Percentiles rank a stretch among this genome's conserved stretches.
These are phyloP conservation scores for Stenopsyche tienmushanensis DNA, from an alignment of 1,140 invertebrate species.

Conservation along the genomic window DNA sequence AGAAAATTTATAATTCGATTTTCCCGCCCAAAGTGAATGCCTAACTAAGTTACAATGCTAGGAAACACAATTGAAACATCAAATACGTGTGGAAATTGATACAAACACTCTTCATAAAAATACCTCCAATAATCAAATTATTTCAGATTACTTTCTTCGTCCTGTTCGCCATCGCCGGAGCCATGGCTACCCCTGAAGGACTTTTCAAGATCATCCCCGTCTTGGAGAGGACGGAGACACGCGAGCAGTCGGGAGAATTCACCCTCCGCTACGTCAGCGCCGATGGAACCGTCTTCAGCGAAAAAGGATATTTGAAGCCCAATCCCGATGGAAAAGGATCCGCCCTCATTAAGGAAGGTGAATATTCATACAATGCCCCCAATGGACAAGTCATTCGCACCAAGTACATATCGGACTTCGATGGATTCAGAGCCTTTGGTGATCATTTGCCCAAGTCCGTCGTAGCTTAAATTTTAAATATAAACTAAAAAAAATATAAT, in stretches of 20 bases:
- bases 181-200: conserved; percentile 24
- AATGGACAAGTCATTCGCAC: conserved; percentile 27
- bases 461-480: conserved; percentile 31
- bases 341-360: conserved; percentile 33
- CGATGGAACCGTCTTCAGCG: conserved; percentile 37
- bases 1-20: too few species aligned
- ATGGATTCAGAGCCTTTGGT: conserved; percentile 37
- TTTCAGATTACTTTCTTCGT: too few species aligned
- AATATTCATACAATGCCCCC: conserved; percentile 15
- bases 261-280: conserved; percentile 38
- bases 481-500: too few species aligned
- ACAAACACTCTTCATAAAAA: too few species aligned
- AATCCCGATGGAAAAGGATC: conserved; percentile 34
- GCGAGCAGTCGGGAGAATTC: conserved; percentile 41
- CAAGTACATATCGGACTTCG: conserved; percentile 22
- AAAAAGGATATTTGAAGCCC: conserved; percentile 35
- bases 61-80: too few species aligned
- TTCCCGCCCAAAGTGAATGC: too few species aligned
- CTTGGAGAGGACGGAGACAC: conserved; percentile 37
- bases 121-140: too few species aligned
- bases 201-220: conserved; percentile 38
- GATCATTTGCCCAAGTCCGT: too few species aligned
- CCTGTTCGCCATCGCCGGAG: too few species aligned
- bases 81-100: too few species aligned
- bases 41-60: too few species aligned